Conservation (phyloP, 1,140 invertebrate species). For the Scaptomyza pallida region DNA sequence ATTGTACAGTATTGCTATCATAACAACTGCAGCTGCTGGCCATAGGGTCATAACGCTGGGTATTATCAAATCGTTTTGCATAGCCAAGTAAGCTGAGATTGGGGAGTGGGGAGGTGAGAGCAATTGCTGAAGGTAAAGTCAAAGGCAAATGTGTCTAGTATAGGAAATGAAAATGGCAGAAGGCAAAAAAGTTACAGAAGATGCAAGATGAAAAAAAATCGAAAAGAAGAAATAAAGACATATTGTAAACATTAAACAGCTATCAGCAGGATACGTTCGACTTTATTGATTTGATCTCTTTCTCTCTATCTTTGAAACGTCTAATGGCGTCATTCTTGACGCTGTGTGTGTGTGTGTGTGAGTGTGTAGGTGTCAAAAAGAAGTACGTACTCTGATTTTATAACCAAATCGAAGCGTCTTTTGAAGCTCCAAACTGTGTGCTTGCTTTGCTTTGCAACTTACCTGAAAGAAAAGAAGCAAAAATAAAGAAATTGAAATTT, state of each 20-base stretch:
- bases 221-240: constrained; percentile 68
- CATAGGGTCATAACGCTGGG: constrained; percentile 58
- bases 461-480: constrained; percentile 55
- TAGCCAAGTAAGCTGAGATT: constrained; percentile 21
- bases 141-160: constrained; percentile 59
- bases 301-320: constrained; percentile 17
- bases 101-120: background rate
- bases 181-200: background rate
- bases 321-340: constrained; percentile 41
- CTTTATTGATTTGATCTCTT: constrained; percentile 76
- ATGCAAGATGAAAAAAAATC: constrained; percentile 13
- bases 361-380: constrained; percentile 41
- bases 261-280: constrained; percentile 78
- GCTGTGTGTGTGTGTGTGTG: constrained; percentile 18
- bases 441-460: constrained; percentile 54
- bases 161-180: constrained; percentile 4
- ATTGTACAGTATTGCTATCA: constrained; percentile 64
- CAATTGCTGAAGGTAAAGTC: constrained; percentile 73
- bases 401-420: constrained; percentile 62
- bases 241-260: constrained; percentile 82
- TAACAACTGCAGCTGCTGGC: constrained; percentile 67
- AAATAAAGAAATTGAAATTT: constrained; percentile 72
- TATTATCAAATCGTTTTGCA: constrained; percentile 75
- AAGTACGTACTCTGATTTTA: constrained; percentile 81
- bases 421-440: constrained; percentile 26